phyloP scores from a whole-genome alignment of 2,797 vertebrate genomes.

The Platalea minor region DNA sequence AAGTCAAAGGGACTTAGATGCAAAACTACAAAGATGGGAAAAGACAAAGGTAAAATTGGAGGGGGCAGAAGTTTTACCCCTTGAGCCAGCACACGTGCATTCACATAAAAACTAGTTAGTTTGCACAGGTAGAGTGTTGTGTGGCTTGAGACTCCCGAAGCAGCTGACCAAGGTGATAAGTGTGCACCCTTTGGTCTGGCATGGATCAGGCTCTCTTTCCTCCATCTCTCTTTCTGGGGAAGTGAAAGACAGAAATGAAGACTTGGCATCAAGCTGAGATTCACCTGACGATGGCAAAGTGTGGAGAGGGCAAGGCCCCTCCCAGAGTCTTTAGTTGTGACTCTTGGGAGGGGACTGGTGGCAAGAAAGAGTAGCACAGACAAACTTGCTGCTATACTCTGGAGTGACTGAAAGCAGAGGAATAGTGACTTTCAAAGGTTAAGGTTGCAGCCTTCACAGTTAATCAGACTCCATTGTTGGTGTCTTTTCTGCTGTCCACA shows the following conservation, averaged over 20 bases:
- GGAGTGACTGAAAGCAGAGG: background rate
- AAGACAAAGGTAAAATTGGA: background rate
- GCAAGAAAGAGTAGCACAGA: background rate
- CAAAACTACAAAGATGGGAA: background rate
- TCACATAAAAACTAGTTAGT: background rate
- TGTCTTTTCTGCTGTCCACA: background rate
- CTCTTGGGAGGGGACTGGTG: background rate
- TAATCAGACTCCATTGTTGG: background rate
- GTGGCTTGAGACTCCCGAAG: background rate
- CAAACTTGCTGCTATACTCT: background rate
- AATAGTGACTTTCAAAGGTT: background rate
- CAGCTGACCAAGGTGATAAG: background rate
- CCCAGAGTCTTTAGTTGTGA: background rate
- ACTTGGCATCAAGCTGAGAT: background rate
- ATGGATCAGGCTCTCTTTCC: background rate
- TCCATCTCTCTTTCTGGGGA: background rate
- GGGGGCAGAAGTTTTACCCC: background rate
- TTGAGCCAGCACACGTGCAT: background rate
- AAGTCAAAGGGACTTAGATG: background rate
- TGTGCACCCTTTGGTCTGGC: background rate
- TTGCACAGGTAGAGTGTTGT: background rate
- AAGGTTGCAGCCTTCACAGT: background rate
- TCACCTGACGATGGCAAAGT: background rate
- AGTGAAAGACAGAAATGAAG: background rate
- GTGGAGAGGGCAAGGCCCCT: background rate